A percentile compares a stretch with the other conserved stretches of the same genome.
Conservation (phyloP, 2,797 vertebrate genomes). For the Champsocephalus gunnari region DNA sequence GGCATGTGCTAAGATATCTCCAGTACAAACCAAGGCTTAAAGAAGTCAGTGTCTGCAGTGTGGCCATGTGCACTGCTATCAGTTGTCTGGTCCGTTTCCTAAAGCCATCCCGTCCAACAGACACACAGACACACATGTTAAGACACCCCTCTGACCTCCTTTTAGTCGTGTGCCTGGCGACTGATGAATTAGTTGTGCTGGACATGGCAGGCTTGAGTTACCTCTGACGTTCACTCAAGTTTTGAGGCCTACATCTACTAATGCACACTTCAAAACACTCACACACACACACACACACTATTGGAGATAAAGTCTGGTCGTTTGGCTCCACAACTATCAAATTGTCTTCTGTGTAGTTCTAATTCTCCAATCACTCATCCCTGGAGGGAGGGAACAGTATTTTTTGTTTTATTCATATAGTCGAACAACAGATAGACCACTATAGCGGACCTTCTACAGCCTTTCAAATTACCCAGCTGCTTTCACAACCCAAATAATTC, state of each 20-base stretch:
- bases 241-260: slow-evolving; percentile 9
- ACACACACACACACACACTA: slow-evolving; percentile 12
- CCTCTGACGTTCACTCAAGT: slow-evolving; percentile 25
- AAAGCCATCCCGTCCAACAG: slow-evolving; percentile 10
- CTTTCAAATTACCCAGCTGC: not conserved
- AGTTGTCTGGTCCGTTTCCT: slow-evolving; percentile 54
- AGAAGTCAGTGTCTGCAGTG: slow-evolving; percentile 36
- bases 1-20: slow-evolving; percentile 17
- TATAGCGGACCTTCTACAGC: slow-evolving; percentile 11
- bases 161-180: slow-evolving; percentile 49
- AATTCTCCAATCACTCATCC: slow-evolving; percentile 54
- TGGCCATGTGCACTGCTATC: slow-evolving; percentile 39
- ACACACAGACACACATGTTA: slow-evolving; percentile 7
- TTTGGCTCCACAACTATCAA: slow-evolving; percentile 51
- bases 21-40: slow-evolving; percentile 10
- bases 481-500: slow-evolving; percentile 3
- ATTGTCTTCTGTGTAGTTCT: slow-evolving; percentile 44
- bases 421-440: slow-evolving; percentile 20
- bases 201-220: slow-evolving; percentile 59
- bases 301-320: slow-evolving; percentile 52
- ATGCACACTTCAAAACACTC: slow-evolving; percentile 5
- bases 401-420: slow-evolving; percentile 53
- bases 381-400: slow-evolving; percentile 29
- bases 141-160: slow-evolving; percentile 41
- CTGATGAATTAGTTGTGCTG: slow-evolving; percentile 58